Percentiles rank a stretch among this genome's conserved stretches.
Conservation (phyloP, 2,888 invertebrate species). For the Hipparchia sbordonii region DNA sequence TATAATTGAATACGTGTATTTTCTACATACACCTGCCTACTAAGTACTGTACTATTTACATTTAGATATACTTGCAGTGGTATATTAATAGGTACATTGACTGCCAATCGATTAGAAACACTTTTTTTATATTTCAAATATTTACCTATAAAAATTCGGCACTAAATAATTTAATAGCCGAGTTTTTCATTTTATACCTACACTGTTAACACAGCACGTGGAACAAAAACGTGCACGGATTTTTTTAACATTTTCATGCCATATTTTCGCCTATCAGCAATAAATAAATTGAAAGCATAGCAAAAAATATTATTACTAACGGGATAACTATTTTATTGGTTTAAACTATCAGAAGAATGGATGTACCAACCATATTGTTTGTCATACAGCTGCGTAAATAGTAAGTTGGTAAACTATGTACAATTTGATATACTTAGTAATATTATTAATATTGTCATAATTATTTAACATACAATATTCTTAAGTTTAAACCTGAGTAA, state of each 20-base stretch:
- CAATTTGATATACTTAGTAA: not conserved
- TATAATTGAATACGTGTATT: not conserved
- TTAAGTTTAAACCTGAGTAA: too few species aligned
- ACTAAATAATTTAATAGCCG: not conserved
- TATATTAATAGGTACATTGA: too few species aligned
- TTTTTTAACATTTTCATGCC: not conserved
- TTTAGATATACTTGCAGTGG: too few species aligned
- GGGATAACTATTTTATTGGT: not conserved
- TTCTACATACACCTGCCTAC: not conserved
- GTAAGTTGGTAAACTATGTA: not conserved
- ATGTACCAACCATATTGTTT: not conserved
- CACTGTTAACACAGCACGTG: not conserved
- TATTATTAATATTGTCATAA: too few species aligned
- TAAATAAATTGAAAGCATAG: not conserved
- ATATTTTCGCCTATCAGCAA: not conserved
- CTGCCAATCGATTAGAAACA: not conserved
- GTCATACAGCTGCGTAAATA: not conserved
- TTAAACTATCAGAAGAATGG: not conserved
- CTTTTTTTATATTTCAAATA: not conserved
- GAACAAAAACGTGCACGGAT: not conserved
- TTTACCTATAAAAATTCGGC: not conserved
- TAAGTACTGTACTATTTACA: not conserved
- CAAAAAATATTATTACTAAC: not conserved
- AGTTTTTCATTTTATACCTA: not conserved
- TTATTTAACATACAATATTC: too few species aligned